phyloP scores from a whole-genome alignment of 1,140 invertebrate species.

The Agraylea sexmaculata region DNA sequence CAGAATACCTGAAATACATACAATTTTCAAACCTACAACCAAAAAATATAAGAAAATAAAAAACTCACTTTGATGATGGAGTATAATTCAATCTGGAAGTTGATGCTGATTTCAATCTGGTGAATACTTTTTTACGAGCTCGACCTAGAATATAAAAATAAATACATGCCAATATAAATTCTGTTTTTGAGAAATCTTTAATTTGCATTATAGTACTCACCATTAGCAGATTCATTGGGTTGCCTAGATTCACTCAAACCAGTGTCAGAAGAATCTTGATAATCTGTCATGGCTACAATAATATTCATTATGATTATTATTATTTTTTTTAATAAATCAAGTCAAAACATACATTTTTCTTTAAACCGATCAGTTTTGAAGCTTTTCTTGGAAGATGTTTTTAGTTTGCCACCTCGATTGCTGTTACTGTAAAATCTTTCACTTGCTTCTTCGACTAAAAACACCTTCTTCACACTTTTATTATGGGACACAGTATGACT shows the following conservation, averaged over 20 bases:
- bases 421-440: too few relatives aligned
- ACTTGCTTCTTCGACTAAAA: too few relatives aligned
- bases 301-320: constrained; percentile 2
- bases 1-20: constrained; percentile 26
- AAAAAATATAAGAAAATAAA: constrained; percentile 2
- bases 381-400: too few relatives aligned
- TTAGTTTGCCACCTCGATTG: too few relatives aligned
- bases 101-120: constrained; percentile 50
- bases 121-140: constrained; percentile 47
- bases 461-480: too few relatives aligned
- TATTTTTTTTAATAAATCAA: too few relatives aligned
- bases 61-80: constrained; percentile 33
- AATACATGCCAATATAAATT: constrained; percentile 2
- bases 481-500: too few relatives aligned
- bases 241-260: constrained; percentile 32
- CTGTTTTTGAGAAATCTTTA: constrained; percentile 29
- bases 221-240: constrained; percentile 26
- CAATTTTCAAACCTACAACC: neutral
- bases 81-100: constrained; percentile 44
- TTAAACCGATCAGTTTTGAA: too few relatives aligned
- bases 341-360: too few relatives aligned
- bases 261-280: constrained; percentile 37
- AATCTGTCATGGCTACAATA: constrained; percentile 34
- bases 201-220: constrained; percentile 27
- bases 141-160: constrained; percentile 24